These are phyloP conservation scores for Drosophila anomalata DNA, from an alignment of 2,888 invertebrate genomes.

Conservation along the genomic window DNA sequence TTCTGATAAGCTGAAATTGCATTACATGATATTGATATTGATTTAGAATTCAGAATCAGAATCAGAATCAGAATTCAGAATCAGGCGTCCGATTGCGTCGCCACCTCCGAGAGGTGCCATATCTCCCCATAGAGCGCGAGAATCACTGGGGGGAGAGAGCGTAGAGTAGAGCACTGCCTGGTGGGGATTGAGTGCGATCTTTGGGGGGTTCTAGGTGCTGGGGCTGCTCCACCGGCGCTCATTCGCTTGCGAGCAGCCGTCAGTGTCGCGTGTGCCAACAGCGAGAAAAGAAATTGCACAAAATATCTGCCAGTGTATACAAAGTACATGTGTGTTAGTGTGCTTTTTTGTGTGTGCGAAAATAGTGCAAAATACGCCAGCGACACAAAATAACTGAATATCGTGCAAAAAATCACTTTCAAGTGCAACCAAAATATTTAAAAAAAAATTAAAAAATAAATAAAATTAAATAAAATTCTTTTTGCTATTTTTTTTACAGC, in stretches of 20 bases:
- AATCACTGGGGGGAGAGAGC: slow-evolving; percentile 6
- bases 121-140: not conserved
- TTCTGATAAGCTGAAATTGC: slow-evolving; percentile 34
- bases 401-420: slow-evolving; percentile 29
- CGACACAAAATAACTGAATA: slow-evolving; percentile 22
- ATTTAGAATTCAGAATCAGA: slow-evolving; percentile 35
- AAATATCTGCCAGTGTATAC: slow-evolving; percentile 53
- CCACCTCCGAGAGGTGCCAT: not conserved
- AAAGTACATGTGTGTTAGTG: slow-evolving; percentile 21
- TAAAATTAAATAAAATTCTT: slow-evolving; percentile 7
- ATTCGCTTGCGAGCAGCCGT: slow-evolving; percentile 79
- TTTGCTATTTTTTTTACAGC: slow-evolving; percentile 40
- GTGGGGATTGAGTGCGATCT: slow-evolving; percentile 22
- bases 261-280: slow-evolving; percentile 78
- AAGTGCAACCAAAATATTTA: slow-evolving; percentile 20
- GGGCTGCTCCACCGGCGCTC: slow-evolving; percentile 40
- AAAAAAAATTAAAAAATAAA: not conserved
- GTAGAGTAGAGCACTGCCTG: slow-evolving; percentile 1
- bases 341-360: slow-evolving; percentile 33
- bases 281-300: slow-evolving; percentile 34
- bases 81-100: slow-evolving; percentile 29
- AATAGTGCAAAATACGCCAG: slow-evolving; percentile 49
- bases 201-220: slow-evolving; percentile 28
- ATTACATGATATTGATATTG: slow-evolving; percentile 33
- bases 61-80: slow-evolving; percentile 35